Evolutionary conservation across 2,888 invertebrate genomes (phyloP), one percentile per base, ranked within the genome.

Genomic region (Leucophora obtusa): DNA sequence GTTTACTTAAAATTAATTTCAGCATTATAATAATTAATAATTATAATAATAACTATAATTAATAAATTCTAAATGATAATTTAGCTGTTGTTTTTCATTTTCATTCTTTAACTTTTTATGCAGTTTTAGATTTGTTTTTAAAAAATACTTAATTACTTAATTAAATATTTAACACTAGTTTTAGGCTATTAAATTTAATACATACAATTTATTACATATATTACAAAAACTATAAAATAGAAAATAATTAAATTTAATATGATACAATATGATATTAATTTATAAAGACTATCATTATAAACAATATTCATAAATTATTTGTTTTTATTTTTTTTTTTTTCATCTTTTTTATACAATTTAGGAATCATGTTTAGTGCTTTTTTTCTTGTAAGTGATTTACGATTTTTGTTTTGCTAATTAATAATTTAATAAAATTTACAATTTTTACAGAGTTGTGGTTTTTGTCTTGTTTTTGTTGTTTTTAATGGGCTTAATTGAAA

Each of bases 351-450:
- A 66, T 62, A 73, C 43, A 76, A 68, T 77, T 73, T 82, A 82
- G 77, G 81, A 82, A 82, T 68, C 82, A 78, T 66, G 51, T 78
- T 78, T 74, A 78, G 78, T 71, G 82, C 70, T 59, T 71, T 79
- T 53, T 10, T 50, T 35, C 43, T 59, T 51, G 21, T 47, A 17
- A 33, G 35, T 60, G 8, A 43, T 21, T 62, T 43, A 47, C 43
- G 14, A 43, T 58, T 63, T 17, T 24, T 68, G 70, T 35, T n/a
- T 60, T 28, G 15, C 10, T 62, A 8, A 28, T 35, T 72, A 24
- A 33, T 10, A 43, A 47, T 54, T 65, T 3, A 21, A 28, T 47
- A 65, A 59, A 28, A 72, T 63, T 66, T 74, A 73, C 63, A 81
- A 58, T 51, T 73, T 28, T 77, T 77, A 69, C 62, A 71, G 47